Base-by-base conservation (phyloP, 2,113 vertebrate species). In the Gasterosteus aculeatus region DNA sequence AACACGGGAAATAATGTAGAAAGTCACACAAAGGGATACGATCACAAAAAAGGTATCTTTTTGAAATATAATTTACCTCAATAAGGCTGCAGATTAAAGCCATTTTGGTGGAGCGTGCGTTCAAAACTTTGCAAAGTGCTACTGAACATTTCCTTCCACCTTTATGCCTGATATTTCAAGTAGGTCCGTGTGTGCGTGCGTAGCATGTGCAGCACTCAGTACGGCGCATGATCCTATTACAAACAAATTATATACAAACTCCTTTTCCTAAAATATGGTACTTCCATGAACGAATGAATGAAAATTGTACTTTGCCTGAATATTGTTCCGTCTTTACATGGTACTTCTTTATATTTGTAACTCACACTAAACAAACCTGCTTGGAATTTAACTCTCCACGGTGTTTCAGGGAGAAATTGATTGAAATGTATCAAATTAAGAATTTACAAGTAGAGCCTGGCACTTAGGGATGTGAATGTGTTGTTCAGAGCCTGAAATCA, bases 361-460 rank as follows among this genome's bases (percentile, higher is more conserved):
- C 22, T 59, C 42, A 18, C 35, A 42, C 11, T 26, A 1, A 63
- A 26, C 9, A 57, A 31, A 38, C 46, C 46, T 38, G n/a, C 47
- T 11, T 64, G 31, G 33, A 69, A 58, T 68, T 39, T 72, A 33
- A 71, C 46, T 60, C 38, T 31, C 38, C 22, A 10, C 67, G 68
- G 72, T 66, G 64, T 56, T 75, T 62, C 73, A 49, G 9, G 26
- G 44, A 66, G n/a, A 26, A 46, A 78, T 15, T 64, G 73, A 86
- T 68, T 85, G 31, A 82, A 84, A 85, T 86, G 73, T 75, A 83
- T 58, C 82, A 84, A 85, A 81, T 78, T 79, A 81, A 42, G 22
- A 51, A 72, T 62, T 64, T 57, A 64, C 54, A 80, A 78, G 64
- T 7, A 81, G 19, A 81, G 29, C 19, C 7, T 10, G 71, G 59